Evolutionary conservation across 2,113 vertebrate genomes (phyloP).

Genomic region (Mustelus asterias): DNA sequence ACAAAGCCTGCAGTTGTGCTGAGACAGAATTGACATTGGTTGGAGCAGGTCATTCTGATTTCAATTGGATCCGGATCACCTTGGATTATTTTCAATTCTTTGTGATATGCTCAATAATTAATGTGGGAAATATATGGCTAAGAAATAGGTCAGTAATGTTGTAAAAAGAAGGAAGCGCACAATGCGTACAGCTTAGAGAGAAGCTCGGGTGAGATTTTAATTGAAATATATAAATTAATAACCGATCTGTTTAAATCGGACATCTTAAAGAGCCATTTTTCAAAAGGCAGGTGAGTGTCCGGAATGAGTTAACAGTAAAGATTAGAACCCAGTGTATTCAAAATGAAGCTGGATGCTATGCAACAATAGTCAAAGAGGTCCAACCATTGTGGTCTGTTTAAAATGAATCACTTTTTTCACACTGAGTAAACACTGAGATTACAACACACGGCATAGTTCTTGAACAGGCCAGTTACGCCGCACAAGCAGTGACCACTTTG

Average conservation of each 20-base stretch:
- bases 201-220: not conserved
- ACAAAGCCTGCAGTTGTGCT: not conserved
- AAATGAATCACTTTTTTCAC: not conserved
- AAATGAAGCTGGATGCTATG: not conserved
- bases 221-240: not conserved
- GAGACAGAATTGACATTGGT: not conserved
- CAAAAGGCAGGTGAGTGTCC: not conserved
- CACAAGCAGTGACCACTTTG: not conserved
- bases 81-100: not conserved
- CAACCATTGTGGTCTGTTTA: not conserved
- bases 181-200: not conserved
- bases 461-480: not conserved
- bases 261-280: not conserved
- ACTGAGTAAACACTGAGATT: not conserved
- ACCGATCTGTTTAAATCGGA: not conserved
- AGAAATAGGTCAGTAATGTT: not conserved
- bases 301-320: not conserved
- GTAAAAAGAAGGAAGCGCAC: not conserved
- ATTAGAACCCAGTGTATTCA: not conserved
- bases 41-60: not conserved
- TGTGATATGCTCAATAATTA: not conserved
- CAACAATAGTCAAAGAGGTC: not conserved
- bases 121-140: not conserved
- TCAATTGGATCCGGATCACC: not conserved
- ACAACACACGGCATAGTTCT: not conserved